Conservation (phyloP, 2,888 invertebrate genomes). For the Mimachlamys varia region DNA sequence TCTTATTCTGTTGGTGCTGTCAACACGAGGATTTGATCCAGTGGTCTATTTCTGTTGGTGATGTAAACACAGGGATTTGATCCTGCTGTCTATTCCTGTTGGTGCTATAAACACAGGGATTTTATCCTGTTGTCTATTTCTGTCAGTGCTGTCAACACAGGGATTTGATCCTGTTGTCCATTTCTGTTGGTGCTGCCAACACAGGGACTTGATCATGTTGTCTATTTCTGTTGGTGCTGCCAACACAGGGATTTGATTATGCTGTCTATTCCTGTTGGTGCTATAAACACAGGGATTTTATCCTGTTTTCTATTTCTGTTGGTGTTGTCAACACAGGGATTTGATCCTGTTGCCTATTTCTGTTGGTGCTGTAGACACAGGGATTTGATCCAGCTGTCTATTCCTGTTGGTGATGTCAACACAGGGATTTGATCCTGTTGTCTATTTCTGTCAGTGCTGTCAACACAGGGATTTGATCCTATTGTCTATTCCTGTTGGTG, state of each 20-base stretch:
- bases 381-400: neutral
- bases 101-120: neutral
- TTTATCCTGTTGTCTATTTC: neutral
- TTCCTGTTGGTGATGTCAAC: neutral
- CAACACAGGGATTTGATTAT: conserved; percentile 8
- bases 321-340: neutral
- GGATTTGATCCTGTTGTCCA: no score
- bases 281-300: neutral
- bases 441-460: no score
- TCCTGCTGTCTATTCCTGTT: neutral
- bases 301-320: neutral
- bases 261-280: neutral
- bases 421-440: neutral
- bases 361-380: neutral
- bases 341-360: neutral
- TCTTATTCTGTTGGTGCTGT: no score
- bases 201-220: no score
- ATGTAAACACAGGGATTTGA: neutral
- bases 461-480: no score
- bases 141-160: neutral
- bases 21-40: no score
- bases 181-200: no score
- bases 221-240: no score
- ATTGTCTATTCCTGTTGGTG: no score
- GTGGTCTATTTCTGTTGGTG: no score